These are phyloP conservation scores for Crenichthys baileyi DNA, from an alignment of 2,797 vertebrate genomes.

Conservation along the genomic window DNA sequence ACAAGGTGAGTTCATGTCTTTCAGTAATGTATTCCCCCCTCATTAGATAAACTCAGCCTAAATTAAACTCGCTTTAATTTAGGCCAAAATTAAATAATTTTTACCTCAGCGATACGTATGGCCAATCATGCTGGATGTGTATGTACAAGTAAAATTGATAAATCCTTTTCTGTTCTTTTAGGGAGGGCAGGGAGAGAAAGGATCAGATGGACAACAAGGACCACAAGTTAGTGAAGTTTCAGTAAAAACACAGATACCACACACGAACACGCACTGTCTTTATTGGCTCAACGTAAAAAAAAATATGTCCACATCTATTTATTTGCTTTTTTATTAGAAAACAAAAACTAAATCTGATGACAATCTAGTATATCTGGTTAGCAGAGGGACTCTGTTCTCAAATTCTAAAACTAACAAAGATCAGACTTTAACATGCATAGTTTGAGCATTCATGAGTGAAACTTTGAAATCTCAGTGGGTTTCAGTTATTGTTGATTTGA, in stretches of 20 bases:
- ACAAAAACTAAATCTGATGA: neutral
- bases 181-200: constrained; percentile 80
- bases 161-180: constrained; percentile 35
- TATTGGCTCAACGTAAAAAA: neutral
- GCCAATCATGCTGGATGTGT: neutral
- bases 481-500: constrained; percentile 59
- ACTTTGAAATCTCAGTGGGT: constrained; percentile 46
- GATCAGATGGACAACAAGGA: constrained; percentile 77
- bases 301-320: neutral
- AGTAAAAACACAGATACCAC: neutral
- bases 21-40: constrained; percentile 3
- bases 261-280: neutral
- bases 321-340: neutral
- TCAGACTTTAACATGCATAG: constrained; percentile 26
- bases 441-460: constrained; percentile 28
- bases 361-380: neutral
- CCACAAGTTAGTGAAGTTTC: constrained; percentile 73
- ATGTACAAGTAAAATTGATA: neutral
- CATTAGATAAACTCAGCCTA: constrained; percentile 13
- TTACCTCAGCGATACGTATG: constrained; percentile 8
- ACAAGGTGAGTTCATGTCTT: constrained; percentile 79
- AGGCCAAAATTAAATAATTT: neutral
- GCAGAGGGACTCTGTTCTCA: neutral
- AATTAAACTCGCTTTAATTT: constrained; percentile 25
- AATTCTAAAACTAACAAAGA: neutral